Percentiles rank a stretch among this genome's conserved stretches.
These are phyloP conservation scores for Formicarius rufipectus DNA, from an alignment of 2,113 vertebrate species.

Conservation along the genomic window DNA sequence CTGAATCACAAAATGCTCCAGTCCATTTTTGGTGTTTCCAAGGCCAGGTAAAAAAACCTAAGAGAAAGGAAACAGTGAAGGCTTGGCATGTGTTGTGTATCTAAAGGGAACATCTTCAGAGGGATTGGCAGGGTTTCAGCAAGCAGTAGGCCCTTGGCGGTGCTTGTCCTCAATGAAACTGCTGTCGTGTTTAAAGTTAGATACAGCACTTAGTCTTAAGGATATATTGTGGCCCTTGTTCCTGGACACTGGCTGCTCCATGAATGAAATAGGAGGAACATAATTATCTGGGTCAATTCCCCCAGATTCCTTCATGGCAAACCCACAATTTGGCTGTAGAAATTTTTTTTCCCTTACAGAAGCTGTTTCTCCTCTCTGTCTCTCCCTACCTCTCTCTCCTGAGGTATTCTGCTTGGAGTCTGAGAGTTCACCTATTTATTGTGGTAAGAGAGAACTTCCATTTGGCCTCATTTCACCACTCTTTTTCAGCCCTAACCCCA, in stretches of 20 bases:
- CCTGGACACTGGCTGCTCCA: not conserved
- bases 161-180: not conserved
- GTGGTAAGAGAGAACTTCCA: not conserved
- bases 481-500: not conserved
- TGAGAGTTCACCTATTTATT: not conserved
- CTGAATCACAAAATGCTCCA: not conserved
- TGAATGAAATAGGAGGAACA: not conserved
- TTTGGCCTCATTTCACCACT: not conserved
- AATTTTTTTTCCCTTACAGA: not conserved
- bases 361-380: not conserved
- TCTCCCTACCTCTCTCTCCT: too few species aligned
- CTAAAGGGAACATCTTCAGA: not conserved
- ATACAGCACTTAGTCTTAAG: not conserved
- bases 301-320: not conserved
- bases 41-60: not conserved
- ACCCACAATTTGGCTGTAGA: not conserved
- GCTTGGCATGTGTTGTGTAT: not conserved
- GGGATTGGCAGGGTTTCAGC: not conserved
- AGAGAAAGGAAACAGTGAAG: not conserved
- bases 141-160: not conserved
- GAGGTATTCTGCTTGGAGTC: not conserved
- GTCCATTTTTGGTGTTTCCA: not conserved
- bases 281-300: not conserved
- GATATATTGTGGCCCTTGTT: not conserved
- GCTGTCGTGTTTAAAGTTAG: not conserved